phyloP scores from a whole-genome alignment of 2,113 vertebrate genomes.

The Cyprinodon variegatus region DNA sequence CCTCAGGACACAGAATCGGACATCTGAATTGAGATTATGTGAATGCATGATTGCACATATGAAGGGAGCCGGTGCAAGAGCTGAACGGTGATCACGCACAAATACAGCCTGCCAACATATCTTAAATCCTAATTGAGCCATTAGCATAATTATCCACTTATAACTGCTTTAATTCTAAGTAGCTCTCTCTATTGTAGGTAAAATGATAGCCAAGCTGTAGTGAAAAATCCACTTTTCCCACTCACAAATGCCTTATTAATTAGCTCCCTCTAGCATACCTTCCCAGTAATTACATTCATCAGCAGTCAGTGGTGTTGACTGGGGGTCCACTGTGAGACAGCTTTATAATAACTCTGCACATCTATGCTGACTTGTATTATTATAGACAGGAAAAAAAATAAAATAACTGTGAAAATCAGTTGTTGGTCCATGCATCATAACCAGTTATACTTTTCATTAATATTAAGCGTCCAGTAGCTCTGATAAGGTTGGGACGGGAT shows the following conservation, averaged over 20 bases:
- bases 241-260: conserved; percentile 78
- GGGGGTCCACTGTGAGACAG: conserved; percentile 45
- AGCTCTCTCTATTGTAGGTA: conserved; percentile 74
- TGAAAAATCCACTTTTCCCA: conserved; percentile 70
- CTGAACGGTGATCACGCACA: conserved; percentile 44
- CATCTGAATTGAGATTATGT: conserved; percentile 49
- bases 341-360: conserved; percentile 55
- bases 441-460: background rate
- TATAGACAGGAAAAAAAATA: conserved; percentile 11
- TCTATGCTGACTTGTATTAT: conserved; percentile 30
- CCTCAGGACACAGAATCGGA: conserved; percentile 56
- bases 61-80: conserved; percentile 36
- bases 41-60: conserved; percentile 54
- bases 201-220: conserved; percentile 72
- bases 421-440: background rate
- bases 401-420: conserved; percentile 8
- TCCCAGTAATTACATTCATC: conserved; percentile 71
- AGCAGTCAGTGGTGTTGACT: conserved; percentile 31
- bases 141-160: conserved; percentile 80
- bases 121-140: conserved; percentile 74
- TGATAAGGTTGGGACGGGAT: conserved; percentile 50
- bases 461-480: conserved; percentile 48
- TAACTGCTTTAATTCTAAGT: conserved; percentile 73
- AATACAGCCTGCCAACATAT: conserved; percentile 71
- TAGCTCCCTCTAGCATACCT: conserved; percentile 80